phyloP scores from a whole-genome alignment of 2,113 vertebrate genomes.

The Sterrhoptilus dennistouni region DNA sequence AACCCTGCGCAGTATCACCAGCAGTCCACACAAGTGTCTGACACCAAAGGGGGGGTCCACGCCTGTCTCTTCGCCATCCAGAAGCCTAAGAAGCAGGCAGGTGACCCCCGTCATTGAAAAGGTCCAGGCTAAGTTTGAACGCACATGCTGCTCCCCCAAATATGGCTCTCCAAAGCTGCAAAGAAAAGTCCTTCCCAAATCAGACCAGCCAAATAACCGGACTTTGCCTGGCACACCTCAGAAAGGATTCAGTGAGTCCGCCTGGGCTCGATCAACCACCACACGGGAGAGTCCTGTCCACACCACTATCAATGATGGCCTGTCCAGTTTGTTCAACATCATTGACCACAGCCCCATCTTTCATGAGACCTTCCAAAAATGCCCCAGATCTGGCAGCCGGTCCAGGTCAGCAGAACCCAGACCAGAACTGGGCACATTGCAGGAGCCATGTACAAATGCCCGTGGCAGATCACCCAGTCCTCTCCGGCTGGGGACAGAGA shows the following conservation, averaged over 20 bases:
- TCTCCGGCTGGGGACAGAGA: conserved; percentile 82
- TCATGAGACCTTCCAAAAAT: conserved; percentile 86
- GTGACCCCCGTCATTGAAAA: conserved; percentile 88
- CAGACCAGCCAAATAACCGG: conserved; percentile 74
- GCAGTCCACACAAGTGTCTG: conserved; percentile 96
- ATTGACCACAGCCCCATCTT: conserved; percentile 91
- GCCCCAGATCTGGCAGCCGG: conserved; percentile 83
- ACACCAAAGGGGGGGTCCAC: conserved; percentile 89
- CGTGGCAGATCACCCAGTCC: conserved; percentile 93
- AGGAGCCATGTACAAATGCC: conserved; percentile 77
- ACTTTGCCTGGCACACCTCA: conserved; percentile 80
- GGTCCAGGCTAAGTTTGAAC: conserved; percentile 93
- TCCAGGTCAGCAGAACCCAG: conserved; percentile 80
- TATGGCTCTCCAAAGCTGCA: conserved; percentile 96
- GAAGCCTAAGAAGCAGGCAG: conserved; percentile 87
- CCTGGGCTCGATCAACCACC: conserved; percentile 97
- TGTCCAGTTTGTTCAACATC: conserved; percentile 98
- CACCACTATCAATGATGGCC: conserved; percentile 95
- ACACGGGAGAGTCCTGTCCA: conserved; percentile 96
- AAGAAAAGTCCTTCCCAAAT: conserved; percentile 81
- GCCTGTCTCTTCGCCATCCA: conserved; percentile 90
- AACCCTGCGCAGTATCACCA: conserved; percentile 85
- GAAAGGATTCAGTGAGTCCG: conserved; percentile 92
- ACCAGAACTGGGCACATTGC: conserved; percentile 69
- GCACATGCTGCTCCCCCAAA: conserved; percentile 96